phyloP scores from a whole-genome alignment of 92 coral and sea anemone species.

The Actinostola sp. region DNA sequence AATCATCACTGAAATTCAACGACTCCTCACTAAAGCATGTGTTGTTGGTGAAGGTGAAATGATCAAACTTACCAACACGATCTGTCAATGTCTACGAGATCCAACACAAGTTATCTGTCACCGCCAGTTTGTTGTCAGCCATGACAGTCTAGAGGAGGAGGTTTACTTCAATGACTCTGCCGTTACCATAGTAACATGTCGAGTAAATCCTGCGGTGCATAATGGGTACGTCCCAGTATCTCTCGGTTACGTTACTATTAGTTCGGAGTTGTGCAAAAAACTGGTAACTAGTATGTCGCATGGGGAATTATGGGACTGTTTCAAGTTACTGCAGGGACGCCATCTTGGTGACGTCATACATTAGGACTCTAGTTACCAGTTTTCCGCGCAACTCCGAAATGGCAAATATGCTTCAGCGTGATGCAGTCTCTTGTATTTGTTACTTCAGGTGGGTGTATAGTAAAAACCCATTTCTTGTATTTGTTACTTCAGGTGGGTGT shows the following conservation, averaged over 20 bases:
- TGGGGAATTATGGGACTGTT: too few species aligned
- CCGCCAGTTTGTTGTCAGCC: conserved; percentile 66
- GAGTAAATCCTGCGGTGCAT: conserved; percentile 67
- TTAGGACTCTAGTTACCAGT: too few species aligned
- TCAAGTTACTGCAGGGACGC: too few species aligned
- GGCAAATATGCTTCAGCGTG: too few species aligned
- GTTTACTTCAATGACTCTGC: conserved; percentile 73
- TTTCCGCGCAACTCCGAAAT: too few species aligned
- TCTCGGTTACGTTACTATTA: too few species aligned
- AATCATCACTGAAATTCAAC: conserved; percentile 45
- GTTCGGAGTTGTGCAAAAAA: too few species aligned
- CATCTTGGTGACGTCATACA: too few species aligned
- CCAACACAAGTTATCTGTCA: conserved; percentile 35
- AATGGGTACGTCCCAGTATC: conserved; percentile 59
- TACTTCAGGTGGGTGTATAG: conserved; percentile 16
- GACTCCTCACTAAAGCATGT: conserved; percentile 41
- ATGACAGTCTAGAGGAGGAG: conserved; percentile 62
- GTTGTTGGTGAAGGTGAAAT: conserved; percentile 57
- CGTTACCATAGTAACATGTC: conserved; percentile 78
- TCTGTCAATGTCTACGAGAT: conserved; percentile 61
- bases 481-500: conserved; percentile 21
- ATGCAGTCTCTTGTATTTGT: too few species aligned
- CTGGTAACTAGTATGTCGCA: too few species aligned
- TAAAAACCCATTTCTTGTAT: conserved; percentile 41
- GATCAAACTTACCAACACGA: conserved; percentile 47